Evolutionary conservation across 1,140 invertebrate species (phyloP), one percentile per base, ranked within the genome.

Genomic region (Drosophila ambigua): DNA sequence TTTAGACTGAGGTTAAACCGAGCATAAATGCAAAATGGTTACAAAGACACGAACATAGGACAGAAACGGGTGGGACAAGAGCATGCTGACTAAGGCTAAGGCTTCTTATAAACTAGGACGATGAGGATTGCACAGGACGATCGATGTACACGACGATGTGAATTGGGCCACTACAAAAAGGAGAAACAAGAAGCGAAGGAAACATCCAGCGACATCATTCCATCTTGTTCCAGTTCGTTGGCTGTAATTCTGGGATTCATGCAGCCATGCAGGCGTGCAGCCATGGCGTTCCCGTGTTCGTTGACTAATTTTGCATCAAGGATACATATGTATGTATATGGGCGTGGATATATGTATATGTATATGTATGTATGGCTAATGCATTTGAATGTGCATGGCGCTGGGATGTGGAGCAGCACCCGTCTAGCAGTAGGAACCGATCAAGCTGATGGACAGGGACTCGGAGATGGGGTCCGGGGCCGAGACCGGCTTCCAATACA

Each of bases 401-500:
- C 31, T 31, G 8, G 2, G 31, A 31, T 31, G 7, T 31, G 28
- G 8, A 9, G 28, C 6, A 39, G 13, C 43, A 4, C 15, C 26
- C 52, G 15, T 63, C 31, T 92, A 95, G 90, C 95, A 95, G 75
- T 94, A 95, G 20, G 95, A 95, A 60, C 94, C 95, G 72, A 96
- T 93, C 66, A 95, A 95, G 68, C 92, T 94, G 52, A 96, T 93
- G 73, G 95, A 95, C 35, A 93, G 80, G 54, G 92, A 92, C 50
- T 94, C 93, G 54, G 93, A 90, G 67, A 94, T 67, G 49, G 88
- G 87, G 67, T 93, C 92, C 46, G 95, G 94, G 63, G 94, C 91
- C 89, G 95, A 95, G 39, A 94, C 91, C 45, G 95, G 95, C 82
- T 95, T 93, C 95, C 95, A 96, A 79, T 95, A 96, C 93, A 95